Conservation (phyloP, 2,797 vertebrate species). For the Cygnus olor region DNA sequence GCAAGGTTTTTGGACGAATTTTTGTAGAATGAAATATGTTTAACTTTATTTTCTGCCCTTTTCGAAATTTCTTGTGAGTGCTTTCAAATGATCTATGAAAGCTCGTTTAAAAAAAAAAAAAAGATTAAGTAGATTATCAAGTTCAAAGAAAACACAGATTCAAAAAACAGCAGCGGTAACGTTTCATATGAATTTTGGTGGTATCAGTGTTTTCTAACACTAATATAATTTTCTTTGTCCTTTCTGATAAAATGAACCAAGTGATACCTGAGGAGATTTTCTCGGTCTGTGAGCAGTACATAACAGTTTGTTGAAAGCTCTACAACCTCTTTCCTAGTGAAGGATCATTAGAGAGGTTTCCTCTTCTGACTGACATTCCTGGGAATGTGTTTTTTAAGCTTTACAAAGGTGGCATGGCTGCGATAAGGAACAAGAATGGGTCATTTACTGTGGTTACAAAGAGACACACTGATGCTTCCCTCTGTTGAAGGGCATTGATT, state of each 20-base stretch:
- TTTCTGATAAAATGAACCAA: background rate
- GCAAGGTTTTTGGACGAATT: background rate
- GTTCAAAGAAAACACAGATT: background rate
- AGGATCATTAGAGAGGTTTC: constrained; percentile 67
- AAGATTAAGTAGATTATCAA: background rate
- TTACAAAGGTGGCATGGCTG: background rate
- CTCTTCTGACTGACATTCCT: constrained; percentile 62
- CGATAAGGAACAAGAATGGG: constrained; percentile 51
- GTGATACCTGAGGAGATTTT: background rate
- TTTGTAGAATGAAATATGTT: background rate
- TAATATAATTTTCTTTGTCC: background rate
- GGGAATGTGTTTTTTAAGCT: constrained; percentile 42
- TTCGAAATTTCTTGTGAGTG: background rate
- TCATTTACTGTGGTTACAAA: constrained; percentile 11
- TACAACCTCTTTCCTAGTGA: constrained; percentile 62
- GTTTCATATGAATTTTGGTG: background rate
- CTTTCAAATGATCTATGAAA: background rate
- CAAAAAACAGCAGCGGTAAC: background rate
- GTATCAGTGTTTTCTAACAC: background rate
- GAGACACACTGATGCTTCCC: constrained; percentile 23
- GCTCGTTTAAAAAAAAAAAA: background rate
- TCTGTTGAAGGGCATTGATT: constrained; percentile 64
- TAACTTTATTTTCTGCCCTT: background rate
- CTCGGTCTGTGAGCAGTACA: constrained; percentile 3
- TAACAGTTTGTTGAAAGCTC: constrained; percentile 62